phyloP scores from a whole-genome alignment of 2,888 invertebrate species.

The Leptinotarsa tumamoca region DNA sequence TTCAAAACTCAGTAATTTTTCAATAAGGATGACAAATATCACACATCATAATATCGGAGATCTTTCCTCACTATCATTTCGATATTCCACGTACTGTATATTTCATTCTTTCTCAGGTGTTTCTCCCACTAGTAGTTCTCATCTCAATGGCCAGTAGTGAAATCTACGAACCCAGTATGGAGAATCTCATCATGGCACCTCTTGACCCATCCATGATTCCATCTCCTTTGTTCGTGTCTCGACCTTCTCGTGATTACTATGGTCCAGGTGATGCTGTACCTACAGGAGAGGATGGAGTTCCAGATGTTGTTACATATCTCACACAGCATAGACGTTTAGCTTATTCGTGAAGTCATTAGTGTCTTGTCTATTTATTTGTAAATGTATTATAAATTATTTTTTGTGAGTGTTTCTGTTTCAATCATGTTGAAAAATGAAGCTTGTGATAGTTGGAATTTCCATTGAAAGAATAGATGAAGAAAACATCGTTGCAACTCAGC shows the following conservation, averaged over 20 bases:
- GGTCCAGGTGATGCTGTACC: background rate
- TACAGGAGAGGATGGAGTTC: background rate
- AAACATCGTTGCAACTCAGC: too few species aligned
- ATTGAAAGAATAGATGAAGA: too few species aligned
- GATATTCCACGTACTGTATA: background rate
- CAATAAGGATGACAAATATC: too few species aligned
- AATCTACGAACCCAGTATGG: slow-evolving; percentile 8
- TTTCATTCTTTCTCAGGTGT: background rate
- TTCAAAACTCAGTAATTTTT: too few species aligned
- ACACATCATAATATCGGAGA: too few species aligned
- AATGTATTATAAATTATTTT: background rate
- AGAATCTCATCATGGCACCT: background rate
- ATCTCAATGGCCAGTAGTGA: slow-evolving; percentile 2
- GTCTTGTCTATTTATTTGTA: background rate
- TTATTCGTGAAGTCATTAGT: background rate
- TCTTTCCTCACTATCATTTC: too few species aligned
- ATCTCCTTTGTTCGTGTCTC: background rate
- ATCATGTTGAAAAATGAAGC: too few species aligned
- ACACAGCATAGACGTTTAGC: too few species aligned
- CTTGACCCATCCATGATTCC: background rate
- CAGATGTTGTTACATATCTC: slow-evolving; percentile 9
- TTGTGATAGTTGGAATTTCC: too few species aligned
- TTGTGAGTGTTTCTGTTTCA: background rate
- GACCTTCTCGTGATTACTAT: background rate
- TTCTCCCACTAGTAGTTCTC: background rate